These are phyloP conservation scores for Drosophila nigromelanica DNA, from an alignment of 1,140 invertebrate species.

Conservation along the genomic window DNA sequence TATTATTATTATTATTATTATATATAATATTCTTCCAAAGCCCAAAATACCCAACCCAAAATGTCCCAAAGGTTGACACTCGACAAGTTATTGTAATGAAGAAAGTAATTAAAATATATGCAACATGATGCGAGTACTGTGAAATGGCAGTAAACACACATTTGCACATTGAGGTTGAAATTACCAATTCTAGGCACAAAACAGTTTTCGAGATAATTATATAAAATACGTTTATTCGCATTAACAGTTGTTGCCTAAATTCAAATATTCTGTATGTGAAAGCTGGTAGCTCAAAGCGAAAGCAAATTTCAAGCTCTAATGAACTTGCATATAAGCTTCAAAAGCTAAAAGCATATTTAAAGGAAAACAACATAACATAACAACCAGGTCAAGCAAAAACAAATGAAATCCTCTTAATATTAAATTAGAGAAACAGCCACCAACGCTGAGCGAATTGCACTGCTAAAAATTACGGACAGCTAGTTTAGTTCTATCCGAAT, in stretches of 20 bases:
- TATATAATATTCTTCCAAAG: too few species aligned
- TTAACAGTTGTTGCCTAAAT: background rate
- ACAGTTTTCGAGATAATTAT: background rate
- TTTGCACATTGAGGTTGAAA: constrained; percentile 28
- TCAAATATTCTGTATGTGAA: constrained; percentile 30
- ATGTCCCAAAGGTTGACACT: constrained; percentile 12
- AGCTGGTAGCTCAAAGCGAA: constrained; percentile 52
- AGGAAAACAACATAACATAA: constrained; percentile 59
- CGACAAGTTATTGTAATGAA: constrained; percentile 72
- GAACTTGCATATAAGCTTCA: too few species aligned
- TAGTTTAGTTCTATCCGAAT: too few species aligned
- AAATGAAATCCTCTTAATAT: constrained; percentile 72
- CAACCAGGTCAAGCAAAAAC: constrained; percentile 50
- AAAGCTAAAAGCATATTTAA: constrained; percentile 59
- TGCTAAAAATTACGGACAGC: too few species aligned
- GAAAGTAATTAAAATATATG: constrained; percentile 72
- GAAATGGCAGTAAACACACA: constrained; percentile 52
- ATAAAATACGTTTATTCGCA: background rate
- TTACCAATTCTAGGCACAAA: background rate
- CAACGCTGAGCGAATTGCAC: too few species aligned
- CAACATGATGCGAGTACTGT: constrained; percentile 52
- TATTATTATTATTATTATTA: too few species aligned
- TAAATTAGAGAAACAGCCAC: background rate
- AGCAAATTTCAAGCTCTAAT: constrained; percentile 42
- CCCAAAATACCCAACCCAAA: too few species aligned